Percentiles rank a stretch among this genome's conserved stretches.
phyloP scores from a whole-genome alignment of 1,140 invertebrate genomes.

The Halesus radiatus region DNA sequence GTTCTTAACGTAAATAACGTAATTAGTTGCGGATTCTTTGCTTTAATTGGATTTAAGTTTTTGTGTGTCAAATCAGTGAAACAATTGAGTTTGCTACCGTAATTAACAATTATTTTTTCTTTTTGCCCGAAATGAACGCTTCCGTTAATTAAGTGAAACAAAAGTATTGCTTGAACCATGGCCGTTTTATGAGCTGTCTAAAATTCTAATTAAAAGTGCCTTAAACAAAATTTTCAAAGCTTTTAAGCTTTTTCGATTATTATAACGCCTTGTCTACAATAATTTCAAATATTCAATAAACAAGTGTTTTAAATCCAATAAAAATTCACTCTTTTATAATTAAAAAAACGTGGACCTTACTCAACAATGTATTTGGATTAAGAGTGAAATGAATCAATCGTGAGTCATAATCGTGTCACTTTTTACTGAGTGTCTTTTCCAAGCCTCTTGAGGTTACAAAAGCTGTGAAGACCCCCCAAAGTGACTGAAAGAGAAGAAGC shows the following conservation, averaged over 20 bases:
- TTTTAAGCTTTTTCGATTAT: no score
- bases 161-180: no score
- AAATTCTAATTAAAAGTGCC: no score
- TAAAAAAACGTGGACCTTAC: not conserved
- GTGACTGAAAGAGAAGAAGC: constrained; percentile 27
- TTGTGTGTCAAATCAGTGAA: not conserved
- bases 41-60: not conserved
- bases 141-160: no score
- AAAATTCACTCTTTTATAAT: no score
- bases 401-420: not conserved
- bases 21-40: not conserved
- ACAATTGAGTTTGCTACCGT: not conserved
- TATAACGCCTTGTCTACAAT: no score
- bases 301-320: no score
- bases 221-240: no score
- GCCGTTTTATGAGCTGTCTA: no score
- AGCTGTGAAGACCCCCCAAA: constrained; percentile 15
- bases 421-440: not conserved
- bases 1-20: not conserved
- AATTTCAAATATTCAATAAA: no score
- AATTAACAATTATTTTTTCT: no score
- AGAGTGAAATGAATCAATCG: not conserved
- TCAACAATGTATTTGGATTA: not conserved
- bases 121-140: no score
- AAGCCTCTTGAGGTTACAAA: not conserved